A percentile compares a stretch with the other conserved stretches of the same genome.
phyloP scores from a whole-genome alignment of 1,140 invertebrate species.

The Oncopodura yosiiana region DNA sequence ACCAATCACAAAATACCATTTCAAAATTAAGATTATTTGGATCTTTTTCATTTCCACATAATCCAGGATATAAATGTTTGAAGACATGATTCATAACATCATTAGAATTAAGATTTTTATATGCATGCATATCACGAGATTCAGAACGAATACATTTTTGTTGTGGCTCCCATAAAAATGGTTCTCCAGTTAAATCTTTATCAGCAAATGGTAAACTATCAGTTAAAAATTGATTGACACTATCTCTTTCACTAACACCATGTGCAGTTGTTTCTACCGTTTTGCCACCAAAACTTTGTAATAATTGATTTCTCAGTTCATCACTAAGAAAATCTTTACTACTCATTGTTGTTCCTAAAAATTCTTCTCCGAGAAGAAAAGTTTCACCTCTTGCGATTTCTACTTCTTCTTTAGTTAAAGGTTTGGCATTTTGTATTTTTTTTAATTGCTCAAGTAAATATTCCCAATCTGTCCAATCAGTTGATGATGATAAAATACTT shows the following conservation, averaged over 20 bases:
- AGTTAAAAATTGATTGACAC: not conserved
- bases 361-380: conserved; percentile 3
- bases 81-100: conserved; percentile 11
- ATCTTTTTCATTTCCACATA: not conserved
- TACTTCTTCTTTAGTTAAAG: not conserved
- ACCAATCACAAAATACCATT: conserved; percentile 27
- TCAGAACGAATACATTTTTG: conserved; percentile 3
- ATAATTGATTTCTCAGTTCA: not conserved
- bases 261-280: too few species aligned
- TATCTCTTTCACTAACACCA: not conserved
- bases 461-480: not conserved
- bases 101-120: not conserved
- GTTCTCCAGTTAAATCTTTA: conserved; percentile 10
- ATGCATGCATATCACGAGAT: not conserved
- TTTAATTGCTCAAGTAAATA: not conserved
- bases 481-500: not conserved
- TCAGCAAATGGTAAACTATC: conserved; percentile 14
- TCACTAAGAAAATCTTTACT: not conserved
- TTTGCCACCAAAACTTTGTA: not conserved
- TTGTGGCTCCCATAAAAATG: conserved; percentile 16
- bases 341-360: conserved; percentile 6
- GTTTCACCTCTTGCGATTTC: not conserved
- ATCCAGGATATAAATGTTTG: conserved; percentile 11
- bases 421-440: not conserved
- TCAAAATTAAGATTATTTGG: conserved; percentile 13